Base-by-base conservation (phyloP, 2,888 invertebrate species). In the Allacma fusca region DNA sequence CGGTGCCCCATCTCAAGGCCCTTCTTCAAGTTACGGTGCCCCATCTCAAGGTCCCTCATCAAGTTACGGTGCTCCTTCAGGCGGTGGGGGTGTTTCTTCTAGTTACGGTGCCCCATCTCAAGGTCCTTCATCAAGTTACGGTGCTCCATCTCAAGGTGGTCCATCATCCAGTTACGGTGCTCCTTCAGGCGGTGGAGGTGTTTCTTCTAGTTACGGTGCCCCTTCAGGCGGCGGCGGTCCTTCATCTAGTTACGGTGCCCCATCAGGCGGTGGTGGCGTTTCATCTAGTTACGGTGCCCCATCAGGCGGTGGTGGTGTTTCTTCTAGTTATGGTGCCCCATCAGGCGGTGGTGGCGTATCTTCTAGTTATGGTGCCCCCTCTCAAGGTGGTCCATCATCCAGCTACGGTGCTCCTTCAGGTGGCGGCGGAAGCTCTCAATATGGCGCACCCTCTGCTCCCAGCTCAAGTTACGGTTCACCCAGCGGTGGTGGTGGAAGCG, bases 191-290 rank as follows among this genome's bases (percentile, higher is more conserved):
- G 50, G 50, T 50, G 7, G 16, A 50, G 50, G 50, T 50, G 7
- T 16, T 9, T 50, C 50, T 4, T 50, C 50, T 50, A 50, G 50
- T n/a, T 50, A 50, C 50, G 50, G 50, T 12, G 50, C 50, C 16
- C 50, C 50, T 12, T 50, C 50, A 19, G 19, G n/a, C 16, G 50
- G 50, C 16, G 19, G n/a, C 2, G 50, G 50, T 50, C 9, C 9
- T 19, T 50, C 50, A 50, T 50, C 50, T 50, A 50, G 50, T n/a
- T 50, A 50, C 50, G 50, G 50, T 50, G 50, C 50, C n/a, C 50
- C 50, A 19, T 50, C 50, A 9, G 19, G n/a, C 1, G 50, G 50
- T 12, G 2, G 19, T 50, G 16, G 50, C 50, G 50, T 2, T 50
- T 16, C 50, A 19, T 50, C 50, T n/a, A 50, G 19, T 16, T 50